phyloP scores from a whole-genome alignment of 1,140 invertebrate genomes.

The Drosophila bifasciata region DNA sequence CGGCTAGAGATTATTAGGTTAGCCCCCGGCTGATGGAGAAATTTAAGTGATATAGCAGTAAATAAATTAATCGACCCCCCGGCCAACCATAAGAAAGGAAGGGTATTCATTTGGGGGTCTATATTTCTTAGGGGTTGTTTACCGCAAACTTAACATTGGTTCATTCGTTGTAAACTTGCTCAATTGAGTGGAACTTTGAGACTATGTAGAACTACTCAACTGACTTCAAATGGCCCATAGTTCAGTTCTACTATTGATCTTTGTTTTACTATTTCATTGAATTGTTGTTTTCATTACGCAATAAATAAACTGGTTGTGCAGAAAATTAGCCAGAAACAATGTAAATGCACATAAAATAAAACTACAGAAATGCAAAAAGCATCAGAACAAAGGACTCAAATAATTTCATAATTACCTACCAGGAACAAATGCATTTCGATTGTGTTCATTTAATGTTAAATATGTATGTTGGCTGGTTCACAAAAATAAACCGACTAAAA shows the following conservation, averaged over 20 bases:
- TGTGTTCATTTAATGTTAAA: too few species aligned
- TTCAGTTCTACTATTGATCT: conserved; percentile 21
- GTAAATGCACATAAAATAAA: too few species aligned
- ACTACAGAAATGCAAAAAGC: too few species aligned
- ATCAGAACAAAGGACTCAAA: too few species aligned
- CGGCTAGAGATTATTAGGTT: conserved; percentile 58
- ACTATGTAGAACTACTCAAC: conserved; percentile 44
- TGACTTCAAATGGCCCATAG: conserved; percentile 39
- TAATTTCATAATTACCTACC: too few species aligned
- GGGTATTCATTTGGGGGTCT: too few species aligned
- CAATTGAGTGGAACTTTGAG: conserved; percentile 50
- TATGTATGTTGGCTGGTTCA: too few species aligned
- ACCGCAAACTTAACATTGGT: conserved; percentile 26
- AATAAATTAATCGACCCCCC: conserved; percentile 46
- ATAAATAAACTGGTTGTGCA: too few species aligned
- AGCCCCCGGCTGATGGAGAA: conserved; percentile 41
- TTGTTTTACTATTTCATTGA: conserved; percentile 32
- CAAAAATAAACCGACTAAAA: too few species aligned
- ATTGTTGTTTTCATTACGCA: conserved; percentile 25
- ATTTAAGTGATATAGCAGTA: conserved; percentile 59
- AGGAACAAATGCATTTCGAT: too few species aligned
- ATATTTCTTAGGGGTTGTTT: too few species aligned
- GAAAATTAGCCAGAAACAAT: too few species aligned
- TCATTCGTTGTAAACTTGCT: conserved; percentile 50
- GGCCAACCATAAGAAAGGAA: background rate